Base-by-base conservation (phyloP, 2,113 vertebrate genomes). In the Nesoenas mayeri region DNA sequence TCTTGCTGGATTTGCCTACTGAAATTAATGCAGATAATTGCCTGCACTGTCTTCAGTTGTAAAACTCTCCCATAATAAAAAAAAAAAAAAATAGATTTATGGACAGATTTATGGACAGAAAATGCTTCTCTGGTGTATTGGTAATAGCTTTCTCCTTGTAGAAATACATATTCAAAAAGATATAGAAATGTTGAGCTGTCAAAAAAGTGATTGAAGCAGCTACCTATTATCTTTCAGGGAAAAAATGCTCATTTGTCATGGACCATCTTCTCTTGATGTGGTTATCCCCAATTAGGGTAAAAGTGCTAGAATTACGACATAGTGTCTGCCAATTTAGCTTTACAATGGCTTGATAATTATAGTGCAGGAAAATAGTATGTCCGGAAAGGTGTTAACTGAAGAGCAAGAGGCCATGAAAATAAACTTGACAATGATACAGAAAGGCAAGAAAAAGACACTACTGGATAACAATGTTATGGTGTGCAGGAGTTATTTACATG, bases 271-370 rank as follows among this genome's bases (percentile, higher is more conserved):
- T 72, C 29, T 84, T 90, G 73, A 81, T 71, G 64, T 64, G 60
- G 91, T 94, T 96, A 95, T 94, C 91, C 83, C 85, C 77, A 96
- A 54, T 95, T 94, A 95, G 62, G 50, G 80, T 95, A 92, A 85
- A 94, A 95, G 87, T 89, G 87, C 58, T 67, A 85, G 66, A 96
- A 95, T 95, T 91, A 94, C 81, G 79, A 91, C 77, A 60, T 51
- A 85, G 81, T 61, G 51, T 92, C 93, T 94, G 89, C 80, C 94
- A 96, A 95, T 91, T 95, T 88, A 92, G 50, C 51, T 83, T 95
- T 94, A 94, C 92, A 95, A 97, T 83, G 84, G 47, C 74, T 85
- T 73, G 86, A 90, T 97, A 97, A 97, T 97, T 96, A 96, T 79
- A 96, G 91, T 91, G 96, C n/a, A 91, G 64, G 67, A 83, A 89